Evolutionary conservation across 1,140 invertebrate genomes (phyloP).

Genomic region (Chionoecetes opilio): DNA sequence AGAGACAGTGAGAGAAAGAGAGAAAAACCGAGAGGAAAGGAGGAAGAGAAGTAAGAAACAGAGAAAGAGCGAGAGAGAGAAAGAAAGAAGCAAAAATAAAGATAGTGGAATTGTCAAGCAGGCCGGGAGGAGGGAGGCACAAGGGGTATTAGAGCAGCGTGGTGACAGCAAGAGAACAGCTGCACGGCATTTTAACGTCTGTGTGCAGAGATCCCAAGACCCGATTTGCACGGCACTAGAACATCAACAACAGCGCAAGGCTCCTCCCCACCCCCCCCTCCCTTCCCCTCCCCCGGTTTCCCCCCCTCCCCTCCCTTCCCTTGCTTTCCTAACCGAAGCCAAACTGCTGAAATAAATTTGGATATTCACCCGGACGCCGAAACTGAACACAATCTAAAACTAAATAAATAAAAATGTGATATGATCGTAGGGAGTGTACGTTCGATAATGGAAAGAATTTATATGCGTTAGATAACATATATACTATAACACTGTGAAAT

Average conservation of each 20-base stretch:
- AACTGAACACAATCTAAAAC: background rate
- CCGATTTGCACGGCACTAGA: background rate
- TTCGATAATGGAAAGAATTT: no score
- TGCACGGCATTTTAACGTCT: background rate
- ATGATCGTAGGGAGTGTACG: background rate
- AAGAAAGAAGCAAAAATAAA: no score
- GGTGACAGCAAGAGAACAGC: background rate
- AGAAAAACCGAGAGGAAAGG: no score
- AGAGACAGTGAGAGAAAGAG: no score
- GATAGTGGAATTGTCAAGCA: background rate
- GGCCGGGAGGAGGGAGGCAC: background rate
- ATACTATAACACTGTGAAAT: background rate
- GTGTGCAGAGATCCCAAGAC: background rate
- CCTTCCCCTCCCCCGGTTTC: background rate
- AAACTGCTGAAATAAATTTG: conserved; percentile 22
- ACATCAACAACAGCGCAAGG: background rate
- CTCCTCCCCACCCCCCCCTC: background rate
- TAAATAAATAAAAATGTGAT: background rate
- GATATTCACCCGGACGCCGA: background rate
- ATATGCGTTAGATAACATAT: no score
- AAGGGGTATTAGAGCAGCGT: background rate
- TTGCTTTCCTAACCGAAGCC: background rate
- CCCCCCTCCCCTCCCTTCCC: background rate
- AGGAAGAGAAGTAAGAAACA: no score
- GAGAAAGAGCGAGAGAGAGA: no score